Base-by-base conservation (phyloP, 92 coral and sea anemone species). In the Blastomussa wellsi region DNA sequence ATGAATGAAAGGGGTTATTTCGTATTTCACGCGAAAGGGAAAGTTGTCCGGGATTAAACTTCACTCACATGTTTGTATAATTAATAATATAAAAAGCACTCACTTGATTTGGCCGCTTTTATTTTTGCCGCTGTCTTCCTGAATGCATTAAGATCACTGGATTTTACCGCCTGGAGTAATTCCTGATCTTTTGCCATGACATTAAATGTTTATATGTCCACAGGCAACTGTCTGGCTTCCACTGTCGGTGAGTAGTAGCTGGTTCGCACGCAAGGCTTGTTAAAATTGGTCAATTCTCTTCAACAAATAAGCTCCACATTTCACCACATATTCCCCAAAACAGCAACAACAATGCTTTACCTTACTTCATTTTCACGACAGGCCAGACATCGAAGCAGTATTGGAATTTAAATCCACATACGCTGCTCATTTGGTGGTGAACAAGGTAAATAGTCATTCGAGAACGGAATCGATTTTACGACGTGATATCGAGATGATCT, bases 121-220 rank as follows among this genome's bases (percentile, higher is more conserved):
- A 97, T 84, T 80, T 97, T 97, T 65, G 93, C 82, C 42, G 88
- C 91, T 13, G 95, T 52, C 86, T 97, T 97, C 79, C 93, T 89
- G 19, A 95, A 95, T 7, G 93, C 69, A 51, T 86, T 94, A 47
- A 92, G 91, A 66, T 97, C 99, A 86, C 91, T 94, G 60, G 77
- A 66, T 80, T 90, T 93, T 38, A 93, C 98, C 71, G 99, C 98
- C 76, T 94, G 98, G 48, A 97, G 88, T 48, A 97, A 82, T 39
- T 97, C 99, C 47, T 92, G 94, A 79, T 97, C 99, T 90, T 97
- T 97, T 28, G 95, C 98, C 98, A 94, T 94, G 80, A 44, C 62
- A 59, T 60, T 29, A 35, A 75, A 60, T 42, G 64, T 83, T 62
- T 74, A 73, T 74, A 36, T 20, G 38, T 11, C 70, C 57, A 52